A percentile compares a stretch with the other conserved stretches of the same genome.
Conservation (phyloP, 1,140 invertebrate species). For the Chironomus tepperi region DNA sequence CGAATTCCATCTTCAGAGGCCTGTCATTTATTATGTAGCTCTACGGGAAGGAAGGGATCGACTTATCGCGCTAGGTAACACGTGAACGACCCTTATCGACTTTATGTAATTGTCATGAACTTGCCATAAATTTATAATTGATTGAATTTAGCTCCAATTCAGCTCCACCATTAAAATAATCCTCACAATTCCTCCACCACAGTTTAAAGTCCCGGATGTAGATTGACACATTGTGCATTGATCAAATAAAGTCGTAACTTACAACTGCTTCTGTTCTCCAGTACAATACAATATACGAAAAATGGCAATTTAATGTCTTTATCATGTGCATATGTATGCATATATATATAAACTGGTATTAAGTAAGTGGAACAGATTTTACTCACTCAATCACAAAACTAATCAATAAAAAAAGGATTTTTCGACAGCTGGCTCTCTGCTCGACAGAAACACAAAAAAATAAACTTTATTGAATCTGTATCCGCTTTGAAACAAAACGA, state of each 20-base stretch:
- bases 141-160: no score
- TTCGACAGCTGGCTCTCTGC: slow-evolving; percentile 18
- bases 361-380: neutral
- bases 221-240: neutral
- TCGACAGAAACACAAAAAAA: neutral
- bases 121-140: no score
- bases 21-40: no score
- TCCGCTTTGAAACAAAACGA: no score
- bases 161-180: no score
- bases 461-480: no score
- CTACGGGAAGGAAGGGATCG: no score
- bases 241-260: neutral
- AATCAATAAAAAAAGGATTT: slow-evolving; percentile 14
- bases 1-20: no score
- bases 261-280: neutral
- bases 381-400: neutral
- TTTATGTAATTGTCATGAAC: no score
- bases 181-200: no score
- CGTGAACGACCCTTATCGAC: no score
- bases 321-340: neutral
- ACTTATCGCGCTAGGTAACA: no score
- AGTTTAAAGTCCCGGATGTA: neutral
- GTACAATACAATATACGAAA: neutral
- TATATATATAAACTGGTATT: neutral
- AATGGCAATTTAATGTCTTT: slow-evolving; percentile 16